Evolutionary conservation across 2,797 vertebrate species (phyloP), one percentile per base, ranked within the genome.

Genomic region (Urocyon cinereoargenteus): DNA sequence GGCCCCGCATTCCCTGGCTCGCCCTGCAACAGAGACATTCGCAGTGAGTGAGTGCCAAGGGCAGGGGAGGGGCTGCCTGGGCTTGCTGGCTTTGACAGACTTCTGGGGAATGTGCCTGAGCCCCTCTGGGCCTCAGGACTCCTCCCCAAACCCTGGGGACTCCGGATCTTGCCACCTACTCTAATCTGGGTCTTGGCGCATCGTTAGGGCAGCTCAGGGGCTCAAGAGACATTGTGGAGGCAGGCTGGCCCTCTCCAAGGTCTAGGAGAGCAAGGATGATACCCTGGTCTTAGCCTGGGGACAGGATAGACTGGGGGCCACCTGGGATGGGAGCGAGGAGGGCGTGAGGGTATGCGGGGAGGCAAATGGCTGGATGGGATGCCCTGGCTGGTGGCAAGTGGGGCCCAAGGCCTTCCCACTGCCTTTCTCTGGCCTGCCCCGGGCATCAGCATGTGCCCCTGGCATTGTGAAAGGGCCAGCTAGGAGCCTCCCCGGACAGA

Each of bases 1-100:
- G 98, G 98, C 61, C 99, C 99, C 0, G 8, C 0, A 0, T 95
- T 92, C 49, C 99, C 99, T 57, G 99, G 98, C 97, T 99, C 99
- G 2, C 99, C 99, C 99, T 99, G 97, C 34, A 92, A 59, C 68
- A 94, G 92, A 70, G 70, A 92, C 2, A 7, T 4, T 18, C 1
- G 1, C 5, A 0, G 49, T 66, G 49, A 77, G 19, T 0, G 36
- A 55, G 53, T 3, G 0, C 15, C 0, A 26, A 34, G 61, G 21
- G 18, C 4, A 11, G 5, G 16, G n/a, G 1, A 2, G 53, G 14
- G 75, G 34, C n/a, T 53, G 15, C 40, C 22, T 0, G 18, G 36
- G 24, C 9, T 24, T 26, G 4, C 3, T 0, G 40, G 49, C 73
- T 51, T 93, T 51, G 3, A 11, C 6, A 45, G 5, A 66, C 28